phyloP scores from a whole-genome alignment of 1,140 invertebrate species.

The Aphelenchoides avenae region DNA sequence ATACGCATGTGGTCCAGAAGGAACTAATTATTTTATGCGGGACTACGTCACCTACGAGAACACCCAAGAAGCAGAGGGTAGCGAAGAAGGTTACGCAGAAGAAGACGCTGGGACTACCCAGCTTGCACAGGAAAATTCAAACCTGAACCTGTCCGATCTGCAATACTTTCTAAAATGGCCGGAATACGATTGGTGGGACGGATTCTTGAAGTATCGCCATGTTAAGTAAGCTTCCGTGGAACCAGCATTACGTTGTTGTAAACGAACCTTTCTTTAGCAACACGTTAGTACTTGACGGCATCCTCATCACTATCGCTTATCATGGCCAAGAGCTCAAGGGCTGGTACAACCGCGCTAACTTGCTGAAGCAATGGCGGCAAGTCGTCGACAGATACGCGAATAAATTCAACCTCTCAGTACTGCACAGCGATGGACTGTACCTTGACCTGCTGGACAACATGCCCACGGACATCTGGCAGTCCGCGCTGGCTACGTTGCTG shows the following conservation, averaged over 20 bases:
- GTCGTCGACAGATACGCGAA: constrained; percentile 48
- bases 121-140: too few species aligned
- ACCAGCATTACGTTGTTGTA: too few species aligned
- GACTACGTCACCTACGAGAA: constrained; percentile 46
- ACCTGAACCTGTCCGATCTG: constrained; percentile 42
- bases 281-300: constrained; percentile 34
- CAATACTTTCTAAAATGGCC: constrained; percentile 45
- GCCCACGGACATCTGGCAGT: too few species aligned
- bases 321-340: constrained; percentile 38
- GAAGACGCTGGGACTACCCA: constrained; percentile 15
- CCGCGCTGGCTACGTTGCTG: constrained; percentile 35
- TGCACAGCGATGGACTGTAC: constrained; percentile 47
- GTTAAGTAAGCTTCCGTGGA: not conserved
- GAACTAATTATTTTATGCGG: constrained; percentile 36
- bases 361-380: constrained; percentile 38
- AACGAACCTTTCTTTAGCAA: constrained; percentile 31
- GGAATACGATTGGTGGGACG: constrained; percentile 46
- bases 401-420: constrained; percentile 41
- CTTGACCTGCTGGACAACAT: too few species aligned
- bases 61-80: not conserved
- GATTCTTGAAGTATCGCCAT: constrained; percentile 37
- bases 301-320: constrained; percentile 50
- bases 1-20: constrained; percentile 40
- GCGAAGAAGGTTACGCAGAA: constrained; percentile 12
- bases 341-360: constrained; percentile 37